These are phyloP conservation scores for Porites rus DNA, from an alignment of 92 coral and sea anemone species.

Conservation along the genomic window DNA sequence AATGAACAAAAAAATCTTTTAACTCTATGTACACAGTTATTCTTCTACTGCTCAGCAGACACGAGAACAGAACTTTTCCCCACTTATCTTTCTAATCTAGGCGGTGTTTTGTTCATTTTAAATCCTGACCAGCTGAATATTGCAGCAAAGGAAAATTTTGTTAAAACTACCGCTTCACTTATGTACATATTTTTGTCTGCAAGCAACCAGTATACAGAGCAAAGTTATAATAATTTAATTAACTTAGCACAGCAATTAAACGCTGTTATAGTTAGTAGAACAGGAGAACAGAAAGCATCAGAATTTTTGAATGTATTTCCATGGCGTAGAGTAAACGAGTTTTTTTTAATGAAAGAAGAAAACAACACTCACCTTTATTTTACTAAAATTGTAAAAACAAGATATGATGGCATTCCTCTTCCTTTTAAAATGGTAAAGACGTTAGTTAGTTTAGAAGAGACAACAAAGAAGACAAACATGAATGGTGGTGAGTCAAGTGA, in stretches of 20 bases:
- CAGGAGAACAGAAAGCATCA: slow-evolving; percentile 21
- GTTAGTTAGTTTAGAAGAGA: slow-evolving; percentile 1
- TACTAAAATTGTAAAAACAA: fast-evolving
- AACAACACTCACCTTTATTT: background rate
- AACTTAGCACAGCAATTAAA: background rate
- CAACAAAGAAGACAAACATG: background rate
- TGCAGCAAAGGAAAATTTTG: background rate
- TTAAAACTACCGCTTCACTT: background rate
- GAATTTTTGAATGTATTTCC: background rate
- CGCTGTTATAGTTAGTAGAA: slow-evolving; percentile 3
- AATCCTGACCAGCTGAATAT: slow-evolving; percentile 6
- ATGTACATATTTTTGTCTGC: background rate
- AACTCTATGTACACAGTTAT: background rate
- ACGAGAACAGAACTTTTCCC: background rate
- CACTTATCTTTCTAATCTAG: background rate
- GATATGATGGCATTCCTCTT: background rate
- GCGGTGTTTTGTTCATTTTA: background rate
- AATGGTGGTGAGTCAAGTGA: background rate
- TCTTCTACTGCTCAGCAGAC: background rate
- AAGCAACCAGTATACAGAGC: background rate
- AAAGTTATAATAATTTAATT: background rate
- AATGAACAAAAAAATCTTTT: too few species aligned
- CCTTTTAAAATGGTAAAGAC: slow-evolving; percentile 4
- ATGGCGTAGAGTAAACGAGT: background rate
- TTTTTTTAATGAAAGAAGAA: slow-evolving; percentile 13